phyloP scores from a whole-genome alignment of 2,888 invertebrate genomes.

The Eilema depressum region DNA sequence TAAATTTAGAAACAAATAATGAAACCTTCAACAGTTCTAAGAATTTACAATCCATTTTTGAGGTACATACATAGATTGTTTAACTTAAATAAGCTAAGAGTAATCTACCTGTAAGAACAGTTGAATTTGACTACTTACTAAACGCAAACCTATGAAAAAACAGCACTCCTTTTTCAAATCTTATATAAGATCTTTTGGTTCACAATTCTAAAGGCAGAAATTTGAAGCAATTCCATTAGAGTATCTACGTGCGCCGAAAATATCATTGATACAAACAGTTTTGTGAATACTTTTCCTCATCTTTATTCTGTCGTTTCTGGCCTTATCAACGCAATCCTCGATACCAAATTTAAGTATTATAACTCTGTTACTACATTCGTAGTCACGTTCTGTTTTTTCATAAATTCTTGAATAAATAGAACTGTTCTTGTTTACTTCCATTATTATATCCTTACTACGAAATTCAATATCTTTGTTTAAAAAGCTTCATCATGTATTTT shows the following conservation, averaged over 20 bases:
- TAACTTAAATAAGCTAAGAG: not conserved
- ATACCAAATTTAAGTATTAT: conserved; percentile 38
- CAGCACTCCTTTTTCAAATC: not conserved
- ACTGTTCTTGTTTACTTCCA: conserved; percentile 38
- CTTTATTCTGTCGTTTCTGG: conserved; percentile 14
- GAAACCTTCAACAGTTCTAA: not conserved
- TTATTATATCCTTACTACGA: conserved; percentile 25
- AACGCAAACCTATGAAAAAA: not conserved
- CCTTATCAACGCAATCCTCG: conserved; percentile 23
- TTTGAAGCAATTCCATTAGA: conserved; percentile 23
- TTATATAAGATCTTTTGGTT: conserved; percentile 7
- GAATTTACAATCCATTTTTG: not conserved
- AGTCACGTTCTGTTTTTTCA: conserved; percentile 53
- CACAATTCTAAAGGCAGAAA: conserved; percentile 7
- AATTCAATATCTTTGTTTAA: not conserved
- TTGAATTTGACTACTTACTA: not conserved
- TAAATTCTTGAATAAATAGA: conserved; percentile 52
- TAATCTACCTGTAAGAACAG: not conserved
- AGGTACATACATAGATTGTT: not conserved
- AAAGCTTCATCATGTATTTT: not conserved
- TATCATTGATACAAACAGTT: conserved; percentile 23
- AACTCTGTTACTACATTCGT: conserved; percentile 49
- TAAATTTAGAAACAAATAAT: not conserved
- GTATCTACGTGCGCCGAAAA: conserved; percentile 11
- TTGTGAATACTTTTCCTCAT: conserved; percentile 25